Base-by-base conservation (phyloP, 2,888 invertebrate species). In the Agrochola macilenta region DNA sequence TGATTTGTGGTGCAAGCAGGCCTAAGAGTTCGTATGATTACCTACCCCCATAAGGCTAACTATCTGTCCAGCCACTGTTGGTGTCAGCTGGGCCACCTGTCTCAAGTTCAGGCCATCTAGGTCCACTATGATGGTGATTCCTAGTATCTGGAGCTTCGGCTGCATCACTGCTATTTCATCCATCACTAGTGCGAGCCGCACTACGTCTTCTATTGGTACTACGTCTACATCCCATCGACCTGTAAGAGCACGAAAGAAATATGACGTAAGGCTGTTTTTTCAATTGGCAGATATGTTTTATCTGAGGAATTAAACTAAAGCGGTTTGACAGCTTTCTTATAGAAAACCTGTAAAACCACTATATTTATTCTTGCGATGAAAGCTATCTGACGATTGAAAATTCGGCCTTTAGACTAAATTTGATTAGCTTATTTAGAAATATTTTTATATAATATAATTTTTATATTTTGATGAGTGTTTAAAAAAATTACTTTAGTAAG, bases 41-140 rank as follows among this genome's bases (percentile, higher is more conserved):
- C 96, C 90, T 85, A 96, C 96, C 90, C 96, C 96, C 94, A 96
- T 95, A 9, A 96, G 89, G 57, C 92, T 93, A 68, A 96, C 95
- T 23, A 96, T 95, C 86, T 96, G 96, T 26, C 92, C 87, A 2
- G 96, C 96, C 0, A 95, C 92, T 0, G 94, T 94, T 1, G 95
- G 94, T 1, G 95, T 95, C 9, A 95, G 82, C 12, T 94, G 93
- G 17, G 93, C 90, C 7, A 95, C 92, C 30, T 96, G 96, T 12
- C 92, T 84, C 60, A 96, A 78, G 64, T 92, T 93, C 11, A 96
- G 88, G 0, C 95, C 96, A 11, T 95, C 94, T 23, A 96, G 88
- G 88, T 96, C 96, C n/a, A 96, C 95, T 8, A 96, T 90, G 52
- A 96, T 94, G 69, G 96, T 96, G 66, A 95, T 93, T 9, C 96